phyloP scores from a whole-genome alignment of 1,140 invertebrate species.

The Gryon sp. region DNA sequence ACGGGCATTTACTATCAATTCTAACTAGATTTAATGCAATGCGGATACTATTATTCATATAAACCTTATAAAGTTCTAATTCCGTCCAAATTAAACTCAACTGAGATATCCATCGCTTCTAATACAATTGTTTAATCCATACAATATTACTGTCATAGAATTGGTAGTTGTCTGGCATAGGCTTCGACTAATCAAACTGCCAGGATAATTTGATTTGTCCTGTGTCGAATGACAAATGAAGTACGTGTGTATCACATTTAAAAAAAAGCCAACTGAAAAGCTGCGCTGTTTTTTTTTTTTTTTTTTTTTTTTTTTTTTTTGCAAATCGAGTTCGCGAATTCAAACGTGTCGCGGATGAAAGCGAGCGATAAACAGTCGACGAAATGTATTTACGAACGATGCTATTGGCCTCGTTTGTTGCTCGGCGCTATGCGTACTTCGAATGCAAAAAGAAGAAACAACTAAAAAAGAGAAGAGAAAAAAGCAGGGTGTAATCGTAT shows the following conservation, averaged over 20 bases:
- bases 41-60: too few relatives aligned
- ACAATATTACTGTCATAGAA: too few relatives aligned
- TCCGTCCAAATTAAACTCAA: too few relatives aligned
- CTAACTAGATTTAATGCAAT: too few relatives aligned
- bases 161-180: too few relatives aligned
- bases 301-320: slow-evolving; percentile 1
- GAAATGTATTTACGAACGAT: slow-evolving; percentile 34
- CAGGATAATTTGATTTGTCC: slow-evolving; percentile 8
- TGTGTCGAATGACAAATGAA: slow-evolving; percentile 4
- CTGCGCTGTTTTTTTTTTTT: neutral
- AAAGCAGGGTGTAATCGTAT: slow-evolving; percentile 49
- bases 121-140: too few relatives aligned
- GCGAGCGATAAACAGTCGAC: slow-evolving; percentile 17
- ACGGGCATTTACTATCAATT: too few relatives aligned
- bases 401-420: slow-evolving; percentile 39
- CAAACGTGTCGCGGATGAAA: slow-evolving; percentile 10
- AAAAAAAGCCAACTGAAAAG: slow-evolving; percentile 2
- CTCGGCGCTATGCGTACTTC: slow-evolving; percentile 1
- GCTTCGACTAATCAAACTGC: slow-evolving; percentile 1
- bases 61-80: too few relatives aligned
- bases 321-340: slow-evolving; percentile 7
- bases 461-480: too few relatives aligned
- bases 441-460: too few relatives aligned
- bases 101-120: too few relatives aligned
- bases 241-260: neutral